Evolutionary conservation across 1,140 invertebrate genomes (phyloP).

Genomic region (Cyrtorhinus lividipennis): DNA sequence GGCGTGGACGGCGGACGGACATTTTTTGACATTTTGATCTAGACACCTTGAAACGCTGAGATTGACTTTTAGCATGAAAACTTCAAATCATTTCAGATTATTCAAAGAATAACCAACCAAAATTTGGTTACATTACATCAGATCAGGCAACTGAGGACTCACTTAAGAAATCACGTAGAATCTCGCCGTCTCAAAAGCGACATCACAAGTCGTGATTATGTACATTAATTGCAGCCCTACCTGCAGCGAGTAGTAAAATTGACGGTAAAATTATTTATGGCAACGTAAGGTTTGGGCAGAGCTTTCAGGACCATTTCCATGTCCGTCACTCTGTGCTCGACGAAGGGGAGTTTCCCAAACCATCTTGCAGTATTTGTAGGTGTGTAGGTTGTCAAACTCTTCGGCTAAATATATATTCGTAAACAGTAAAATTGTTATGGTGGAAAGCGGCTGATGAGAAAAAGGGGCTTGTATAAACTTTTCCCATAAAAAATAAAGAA

Average conservation of each 20-base stretch:
- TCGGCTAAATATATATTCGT: conserved; percentile 67
- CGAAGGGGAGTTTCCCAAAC: conserved; percentile 78
- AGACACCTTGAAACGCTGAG: no score
- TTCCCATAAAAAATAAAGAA: no score
- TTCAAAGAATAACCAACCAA: no score
- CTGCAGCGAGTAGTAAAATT: conserved; percentile 81
- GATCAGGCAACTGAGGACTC: no score
- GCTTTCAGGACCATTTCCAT: conserved; percentile 77
- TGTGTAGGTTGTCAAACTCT: conserved; percentile 80
- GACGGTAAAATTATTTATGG: conserved; percentile 65
- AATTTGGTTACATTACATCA: no score
- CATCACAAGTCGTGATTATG: conserved; percentile 75
- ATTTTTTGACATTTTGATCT: no score
- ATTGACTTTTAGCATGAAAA: no score
- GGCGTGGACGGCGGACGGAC: no score
- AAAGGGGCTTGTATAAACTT: no score
- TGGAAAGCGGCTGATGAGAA: no score
- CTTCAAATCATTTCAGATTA: no score
- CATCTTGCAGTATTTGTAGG: conserved; percentile 87
- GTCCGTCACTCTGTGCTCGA: conserved; percentile 69
- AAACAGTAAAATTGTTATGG: no score
- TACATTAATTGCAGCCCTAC: conserved; percentile 74
- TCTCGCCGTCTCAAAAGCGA: conserved; percentile 72
- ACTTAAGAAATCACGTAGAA: conserved; percentile 63
- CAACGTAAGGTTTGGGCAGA: conserved; percentile 63